Base-by-base conservation (phyloP, 53 echinoderm and acorn worm species). In the Actinopyga echinites region DNA sequence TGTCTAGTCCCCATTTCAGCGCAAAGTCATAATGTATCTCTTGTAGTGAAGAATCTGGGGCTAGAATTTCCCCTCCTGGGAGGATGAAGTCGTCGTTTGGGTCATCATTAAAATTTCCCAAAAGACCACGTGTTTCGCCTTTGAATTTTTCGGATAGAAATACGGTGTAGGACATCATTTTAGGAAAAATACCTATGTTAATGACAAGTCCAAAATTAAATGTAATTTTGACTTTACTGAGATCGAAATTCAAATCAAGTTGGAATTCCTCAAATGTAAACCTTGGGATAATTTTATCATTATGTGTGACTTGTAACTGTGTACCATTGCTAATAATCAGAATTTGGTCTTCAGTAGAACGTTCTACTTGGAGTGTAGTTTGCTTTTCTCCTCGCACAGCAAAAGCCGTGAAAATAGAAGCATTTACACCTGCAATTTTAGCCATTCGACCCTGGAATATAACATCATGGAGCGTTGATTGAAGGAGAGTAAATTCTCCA, bases 381-480 rank as follows among this genome's bases (percentile, higher is more conserved):
- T 75, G 73, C 6, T 36, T 44, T 9, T 86, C 86, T 38, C 82
- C 82, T 37, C 80, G 86, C 71, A 90, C 24, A 30, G 56, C 86
- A 56, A 90, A 74, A 58, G 90, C 82, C 17, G 90, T 82, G 66
- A 86, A 86, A n/a, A 90, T 83, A 22, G 75, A 58, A 19, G 90
- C 90, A 30, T 75, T 75, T 5, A 74, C 56, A 49, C 69, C 81
- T n/a, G 86, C 64, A 61, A 82, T 58, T 52, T 75, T 64, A 57
- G 86, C 90, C 90, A 90, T 90, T 17, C 90, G 90, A 56, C 82
- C 86, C 63, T 90, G 90, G 61, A 90, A 82, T 29, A 74, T 86
- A 23, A 90, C 26, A 74, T 86, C 86, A 58, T 86, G 66, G 19
- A 90, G n/a, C 9, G 8, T 20, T 21, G 90, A 86, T 30, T 82